A percentile compares a stretch with the other conserved stretches of the same genome.
phyloP scores from a whole-genome alignment of 2,113 vertebrate genomes.

The Pollachius pollachius region DNA sequence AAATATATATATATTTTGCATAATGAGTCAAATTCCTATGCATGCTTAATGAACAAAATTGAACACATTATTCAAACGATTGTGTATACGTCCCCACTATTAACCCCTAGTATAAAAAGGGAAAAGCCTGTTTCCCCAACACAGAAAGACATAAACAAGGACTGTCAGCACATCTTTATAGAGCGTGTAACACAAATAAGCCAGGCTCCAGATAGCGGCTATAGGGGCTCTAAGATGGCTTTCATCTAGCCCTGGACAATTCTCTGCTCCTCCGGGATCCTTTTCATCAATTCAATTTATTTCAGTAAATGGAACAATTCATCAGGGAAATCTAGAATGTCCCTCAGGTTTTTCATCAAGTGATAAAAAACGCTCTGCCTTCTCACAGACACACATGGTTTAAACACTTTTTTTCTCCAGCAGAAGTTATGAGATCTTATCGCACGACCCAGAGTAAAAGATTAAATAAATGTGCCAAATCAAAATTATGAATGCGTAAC shows the following conservation, averaged over 20 bases:
- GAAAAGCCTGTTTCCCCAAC: constrained; percentile 1
- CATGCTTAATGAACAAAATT: constrained; percentile 29
- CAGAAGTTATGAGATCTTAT: constrained; percentile 25
- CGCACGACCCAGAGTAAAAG: too few relatives aligned
- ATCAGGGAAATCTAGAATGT: constrained; percentile 66
- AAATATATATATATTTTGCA: too few relatives aligned
- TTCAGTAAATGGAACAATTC: constrained; percentile 70
- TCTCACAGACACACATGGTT: constrained; percentile 41
- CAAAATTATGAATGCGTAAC: too few relatives aligned
- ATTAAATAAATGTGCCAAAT: too few relatives aligned
- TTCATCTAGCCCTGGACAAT: constrained; percentile 66
- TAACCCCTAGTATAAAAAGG: constrained; percentile 40
- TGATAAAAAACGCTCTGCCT: constrained; percentile 43
- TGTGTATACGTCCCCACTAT: constrained; percentile 42
- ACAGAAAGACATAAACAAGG: constrained; percentile 33
- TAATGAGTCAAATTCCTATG: too few relatives aligned
- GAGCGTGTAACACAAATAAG: constrained; percentile 56
- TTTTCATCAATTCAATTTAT: constrained; percentile 73
- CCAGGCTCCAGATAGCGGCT: constrained; percentile 37
- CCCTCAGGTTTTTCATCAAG: constrained; percentile 61
- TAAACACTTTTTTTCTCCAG: constrained; percentile 45
- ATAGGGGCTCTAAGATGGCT: constrained; percentile 35
- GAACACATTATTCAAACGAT: constrained; percentile 48
- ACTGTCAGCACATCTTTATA: constrained; percentile 60
- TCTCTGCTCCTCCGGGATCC: constrained; percentile 63